Conservation (phyloP, 2,888 invertebrate genomes). For the Mycogona germanica region DNA sequence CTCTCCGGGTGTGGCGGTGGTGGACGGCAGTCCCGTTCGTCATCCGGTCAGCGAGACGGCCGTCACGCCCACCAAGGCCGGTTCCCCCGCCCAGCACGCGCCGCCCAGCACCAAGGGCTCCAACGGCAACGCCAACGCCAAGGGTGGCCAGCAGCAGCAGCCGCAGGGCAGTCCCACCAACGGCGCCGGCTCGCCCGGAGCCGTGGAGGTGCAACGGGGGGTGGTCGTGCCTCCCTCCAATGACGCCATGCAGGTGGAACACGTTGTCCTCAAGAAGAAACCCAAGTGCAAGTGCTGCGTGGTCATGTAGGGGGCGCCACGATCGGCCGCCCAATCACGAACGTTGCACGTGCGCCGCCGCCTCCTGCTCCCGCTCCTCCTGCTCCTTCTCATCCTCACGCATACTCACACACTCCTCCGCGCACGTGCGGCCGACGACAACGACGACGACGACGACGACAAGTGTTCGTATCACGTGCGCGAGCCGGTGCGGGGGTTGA, state of each 20-base stretch:
- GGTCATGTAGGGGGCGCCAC: conserved; percentile 17
- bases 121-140: conserved; percentile 23
- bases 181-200: conserved; percentile 33
- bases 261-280: conserved; percentile 87
- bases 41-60: conserved; percentile 1
- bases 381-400: too few species aligned
- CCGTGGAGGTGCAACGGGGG: conserved; percentile 56
- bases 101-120: conserved; percentile 21
- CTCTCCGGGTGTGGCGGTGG: conserved; percentile 24
- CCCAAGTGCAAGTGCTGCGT: conserved; percentile 89
- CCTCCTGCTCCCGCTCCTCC: too few species aligned
- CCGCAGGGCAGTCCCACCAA: too few species aligned
- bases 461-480: too few species aligned
- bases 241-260: conserved; percentile 68
- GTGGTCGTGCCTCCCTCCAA: conserved; percentile 48
- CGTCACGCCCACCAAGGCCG: neutral
- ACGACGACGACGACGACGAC: too few species aligned
- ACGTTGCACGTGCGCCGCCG: conserved; percentile 2
- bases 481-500: too few species aligned
- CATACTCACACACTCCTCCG: too few species aligned
- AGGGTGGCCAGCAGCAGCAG: too few species aligned
- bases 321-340: neutral
- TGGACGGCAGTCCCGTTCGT: conserved; percentile 9
- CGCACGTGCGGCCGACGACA: too few species aligned
- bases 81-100: neutral